Percentiles rank a stretch among this genome's conserved stretches.
phyloP scores from a whole-genome alignment of 2,888 invertebrate species.

The Eupithecia subfuscata region DNA sequence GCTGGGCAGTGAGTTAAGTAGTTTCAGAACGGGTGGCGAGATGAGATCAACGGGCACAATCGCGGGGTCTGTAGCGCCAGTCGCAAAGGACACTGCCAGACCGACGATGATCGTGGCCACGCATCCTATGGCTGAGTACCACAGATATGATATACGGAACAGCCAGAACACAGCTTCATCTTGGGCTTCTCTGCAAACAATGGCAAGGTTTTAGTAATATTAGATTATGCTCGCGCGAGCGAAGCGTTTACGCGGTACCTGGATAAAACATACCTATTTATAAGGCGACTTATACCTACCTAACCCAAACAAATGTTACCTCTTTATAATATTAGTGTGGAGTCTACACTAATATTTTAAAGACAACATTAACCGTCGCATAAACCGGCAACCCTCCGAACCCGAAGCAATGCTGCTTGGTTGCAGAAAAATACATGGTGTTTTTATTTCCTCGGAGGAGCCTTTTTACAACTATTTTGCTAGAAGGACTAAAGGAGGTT shows the following conservation, averaged over 20 bases:
- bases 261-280: too few species aligned
- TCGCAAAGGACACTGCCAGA: slow-evolving; percentile 87
- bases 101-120: slow-evolving; percentile 89
- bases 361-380: too few species aligned
- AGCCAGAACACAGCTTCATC: slow-evolving; percentile 78
- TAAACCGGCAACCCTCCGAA: not conserved
- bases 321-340: too few species aligned
- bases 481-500: not conserved
- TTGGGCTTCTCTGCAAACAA: slow-evolving; percentile 56
- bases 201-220: not conserved
- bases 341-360: too few species aligned
- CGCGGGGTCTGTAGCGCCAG: slow-evolving; percentile 85
- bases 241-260: too few species aligned
- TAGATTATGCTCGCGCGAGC: not conserved
- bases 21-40: slow-evolving; percentile 85
- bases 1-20: slow-evolving; percentile 80
- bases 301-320: not conserved
- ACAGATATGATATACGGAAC: slow-evolving; percentile 93
- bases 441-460: not conserved
- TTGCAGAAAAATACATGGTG: too few species aligned
- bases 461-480: not conserved
- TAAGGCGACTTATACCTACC: too few species aligned
- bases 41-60: slow-evolving; percentile 87
- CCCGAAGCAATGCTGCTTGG: not conserved
- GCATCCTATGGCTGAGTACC: slow-evolving; percentile 94